Base-by-base conservation (phyloP, 2,797 vertebrate genomes). In the Mus spretus region DNA sequence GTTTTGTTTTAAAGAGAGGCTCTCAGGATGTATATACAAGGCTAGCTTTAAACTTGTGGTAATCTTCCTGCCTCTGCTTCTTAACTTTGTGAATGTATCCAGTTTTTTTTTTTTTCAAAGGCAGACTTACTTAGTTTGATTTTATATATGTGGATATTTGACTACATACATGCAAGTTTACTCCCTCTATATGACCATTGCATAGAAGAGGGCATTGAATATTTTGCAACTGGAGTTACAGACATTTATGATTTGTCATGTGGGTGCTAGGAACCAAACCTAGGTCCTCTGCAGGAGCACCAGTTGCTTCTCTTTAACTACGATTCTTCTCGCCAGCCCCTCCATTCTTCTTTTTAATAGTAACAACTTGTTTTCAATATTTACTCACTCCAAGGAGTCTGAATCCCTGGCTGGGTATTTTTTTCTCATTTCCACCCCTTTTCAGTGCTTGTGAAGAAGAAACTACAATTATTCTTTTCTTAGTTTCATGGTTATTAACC, bases 401-500 rank as follows among this genome's bases (percentile, higher is more conserved):
- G 63, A 70, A 90, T 67, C 61, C 26, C 22, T 89, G 82, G 61
- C 26, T 34, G 74, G 55, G 20, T 94, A 34, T 77, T 90, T 63
- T 89, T 26, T 82, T 89, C 83, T 74, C 81, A 84, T 95, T 87
- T n/a, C 53, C 15, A 44, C n/a, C 13, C 65, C 90, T 96, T 77
- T 63, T 72, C 70, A 93, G 80, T 92, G 22, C 89, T 91, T 92
- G 26, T 44, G 22, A 75, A 53, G 81, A 85, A 83, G 84, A 93
- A 82, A 79, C 50, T 89, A 0, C 93, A 77, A 80, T 95, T 96
- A 90, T n/a, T 74, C 57, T 72, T 87, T 34, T 31, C 6, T 57
- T 88, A 37, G 67, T 82, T 95, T 65, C 31, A 89, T 90, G 95
- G 84, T 47, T 86, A 37, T 89, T 91, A 81, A 57, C 67, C 67